Evolutionary conservation across 2,113 vertebrate species (phyloP), one percentile per base, ranked within the genome.

Genomic region (Sinocyclocheilus anophthalmus): DNA sequence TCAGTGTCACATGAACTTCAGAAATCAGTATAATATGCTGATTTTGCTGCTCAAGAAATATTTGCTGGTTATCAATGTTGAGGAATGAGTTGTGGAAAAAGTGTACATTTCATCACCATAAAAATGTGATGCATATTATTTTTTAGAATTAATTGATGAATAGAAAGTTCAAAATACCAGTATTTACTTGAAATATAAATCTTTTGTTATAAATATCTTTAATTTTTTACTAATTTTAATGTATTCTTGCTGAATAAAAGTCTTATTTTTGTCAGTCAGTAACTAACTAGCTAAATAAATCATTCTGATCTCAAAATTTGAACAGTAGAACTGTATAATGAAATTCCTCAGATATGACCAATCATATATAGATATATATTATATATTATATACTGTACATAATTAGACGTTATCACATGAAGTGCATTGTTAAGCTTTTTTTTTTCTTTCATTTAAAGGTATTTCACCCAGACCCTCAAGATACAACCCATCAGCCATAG

Each of bases 401-500:
- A 39, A 39, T 39, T 39, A 39, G 39, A 7, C 39, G 30, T 33
- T 33, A 33, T 33, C 39, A 39, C 39, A 39, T 42, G 42, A 42
- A 42, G 42, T 42, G 42, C 42, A 42, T 42, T 1, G 1, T 8
- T 42, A 7, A 42, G 42, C 42, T 42, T 42, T 42, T 42, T 37
- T 37, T 42, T 42, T 10, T 11, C 42, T 45, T 45, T 2, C 42
- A 1, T 10, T 10, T 11, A 45, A 4, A n/a, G 16, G 81, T 65
- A 59, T 69, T 67, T 76, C 61, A 26, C 45, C n/a, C 67, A 24
- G 16, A 72, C 55, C 45, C 48, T 85, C 79, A 84, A 88, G 76
- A 88, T 84, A 75, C 67, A 30, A 76, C 88, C 80, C 57, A 72
- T 84, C 78, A 81, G 75, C 83, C 30, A 37, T 72, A 87, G 85